Evolutionary conservation across 2,888 invertebrate genomes (phyloP), one percentile per base, ranked within the genome.

Genomic region (Unio delphinus): DNA sequence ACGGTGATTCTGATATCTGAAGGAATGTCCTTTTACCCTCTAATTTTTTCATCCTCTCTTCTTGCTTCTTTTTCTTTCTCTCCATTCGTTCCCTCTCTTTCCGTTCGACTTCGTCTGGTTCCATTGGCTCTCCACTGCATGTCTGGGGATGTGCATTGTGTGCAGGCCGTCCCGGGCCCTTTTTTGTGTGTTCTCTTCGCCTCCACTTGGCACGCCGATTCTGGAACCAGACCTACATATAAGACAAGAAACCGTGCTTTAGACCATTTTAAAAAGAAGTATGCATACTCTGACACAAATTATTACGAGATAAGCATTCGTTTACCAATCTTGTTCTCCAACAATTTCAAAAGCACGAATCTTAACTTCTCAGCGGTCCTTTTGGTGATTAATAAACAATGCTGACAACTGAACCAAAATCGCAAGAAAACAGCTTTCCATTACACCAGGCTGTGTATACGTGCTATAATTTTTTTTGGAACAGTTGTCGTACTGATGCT

Each of bases 121-220:
- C 97, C 87, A 98, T 97, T 26, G 98, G 98, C 87, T 98, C 98
- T 11, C 98, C 98, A 80, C 96, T 96, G 91, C 98, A 98, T 68
- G 97, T 96, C 90, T 98, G 97, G 0, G 98, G 98, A 90, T 98
- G 98, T 7, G 98, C 97, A 91, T 98, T 98, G 92, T 98, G 98
- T 8, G 98, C 97, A 61, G 98, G 98, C 90, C 99, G 94, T 0
- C 99, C 98, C 0, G 98, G 98, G 26, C 98, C 98, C 90, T 98
- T 99, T 91, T 97, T 97, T 71, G 98, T 98, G 92, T 99, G 97
- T 91, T 99, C 99, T 91, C 97, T 97, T 92, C 99, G 99, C 76
- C 99, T 93, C 97, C 99, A 99, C 91, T 99, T 99, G 65, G 99
- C 99, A 74, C 99, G 93, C 56, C 99, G 93, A 92, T 99, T 99